Evolutionary conservation across 2,888 invertebrate genomes (phyloP).

Genomic region (Zygothrica quintamaculata): DNA sequence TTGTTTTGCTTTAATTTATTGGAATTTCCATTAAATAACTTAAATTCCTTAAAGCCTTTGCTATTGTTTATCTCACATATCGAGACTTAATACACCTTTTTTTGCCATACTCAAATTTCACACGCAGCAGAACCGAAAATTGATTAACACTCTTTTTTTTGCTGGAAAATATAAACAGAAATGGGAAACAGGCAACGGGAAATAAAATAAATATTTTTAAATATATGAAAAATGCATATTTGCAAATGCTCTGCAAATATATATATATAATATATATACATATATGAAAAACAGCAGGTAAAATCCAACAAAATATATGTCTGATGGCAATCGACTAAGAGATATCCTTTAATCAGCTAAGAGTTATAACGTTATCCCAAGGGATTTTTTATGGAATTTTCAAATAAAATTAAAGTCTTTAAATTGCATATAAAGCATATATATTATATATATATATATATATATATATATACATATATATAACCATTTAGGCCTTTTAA

Average conservation of each 20-base stretch:
- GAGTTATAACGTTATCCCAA: too few relatives aligned
- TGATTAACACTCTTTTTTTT: constrained; percentile 11
- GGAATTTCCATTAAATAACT: not conserved
- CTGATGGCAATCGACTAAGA: constrained; percentile 16
- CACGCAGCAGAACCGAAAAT: constrained; percentile 24
- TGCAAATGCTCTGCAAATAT: constrained; percentile 71
- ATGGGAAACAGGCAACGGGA: constrained; percentile 16
- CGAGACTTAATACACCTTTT: constrained; percentile 8
- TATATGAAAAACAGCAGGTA: constrained; percentile 5
- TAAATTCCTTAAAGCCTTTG: not conserved
- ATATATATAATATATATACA: constrained; percentile 3
- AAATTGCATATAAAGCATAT: too few relatives aligned
- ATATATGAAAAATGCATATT: constrained; percentile 63
- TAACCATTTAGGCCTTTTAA: too few relatives aligned
- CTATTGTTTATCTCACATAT: constrained; percentile 9
- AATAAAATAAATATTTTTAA: constrained; percentile 60
- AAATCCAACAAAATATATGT: not conserved
- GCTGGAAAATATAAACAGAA: constrained; percentile 6
- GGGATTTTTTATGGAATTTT: too few relatives aligned
- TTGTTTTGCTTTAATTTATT: too few relatives aligned
- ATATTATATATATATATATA: too few relatives aligned
- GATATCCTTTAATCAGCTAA: too few relatives aligned
- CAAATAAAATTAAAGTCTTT: too few relatives aligned
- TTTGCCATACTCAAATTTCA: constrained; percentile 17
- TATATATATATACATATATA: too few relatives aligned